Base-by-base conservation (phyloP, 2,888 invertebrate species). In the Amorpha juglandis region DNA sequence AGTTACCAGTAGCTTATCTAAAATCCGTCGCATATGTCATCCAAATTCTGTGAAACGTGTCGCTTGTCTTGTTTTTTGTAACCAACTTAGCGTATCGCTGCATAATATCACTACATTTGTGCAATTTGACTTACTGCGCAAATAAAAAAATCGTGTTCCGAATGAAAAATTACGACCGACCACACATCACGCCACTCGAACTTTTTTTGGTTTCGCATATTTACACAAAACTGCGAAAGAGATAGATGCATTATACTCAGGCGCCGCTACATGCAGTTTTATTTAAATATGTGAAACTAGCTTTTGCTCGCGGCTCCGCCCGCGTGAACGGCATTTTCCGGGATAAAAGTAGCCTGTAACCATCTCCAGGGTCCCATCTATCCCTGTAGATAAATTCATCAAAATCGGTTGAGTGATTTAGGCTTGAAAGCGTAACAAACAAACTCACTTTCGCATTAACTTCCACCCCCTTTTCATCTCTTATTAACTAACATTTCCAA, bases 141-240 rank as follows among this genome's bases (percentile, higher is more conserved):
- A 45, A 47, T 33, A 52, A 63, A 53, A 62, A 65, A 62, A 65
- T 48, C 51, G 47, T 19, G 51, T 53, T 63, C 50, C 11, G 63
- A 63, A 52, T 62, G 62, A 63, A 63, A 53, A 63, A 63, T 63
- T 42, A 52, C 19, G 47, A 52, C 52, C 38, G 66, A 66, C 66
- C 66, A 66, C 66, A 66, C 66, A 66, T 53, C 52, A 21, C 42
- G 66, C 45, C 63, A 66, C 66, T 66, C 63, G 66, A 66, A 63
- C 51, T 52, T 65, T 51, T 65, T 48, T 50, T 14, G n/a, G 35
- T 65, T 65, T 65, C 50, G 50, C 51, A 42, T 16, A 51, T 38
- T 65, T 62, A 62, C 45, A 9, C 19, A 42, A 38, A 62, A 65
- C 50, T 62, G 33, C 35, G 21, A 62, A 42, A 62, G 19, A 12